Evolutionary conservation across 2,888 invertebrate genomes (phyloP), one percentile per base, ranked within the genome.

Genomic region (Parapristionchus giblindavisi): DNA sequence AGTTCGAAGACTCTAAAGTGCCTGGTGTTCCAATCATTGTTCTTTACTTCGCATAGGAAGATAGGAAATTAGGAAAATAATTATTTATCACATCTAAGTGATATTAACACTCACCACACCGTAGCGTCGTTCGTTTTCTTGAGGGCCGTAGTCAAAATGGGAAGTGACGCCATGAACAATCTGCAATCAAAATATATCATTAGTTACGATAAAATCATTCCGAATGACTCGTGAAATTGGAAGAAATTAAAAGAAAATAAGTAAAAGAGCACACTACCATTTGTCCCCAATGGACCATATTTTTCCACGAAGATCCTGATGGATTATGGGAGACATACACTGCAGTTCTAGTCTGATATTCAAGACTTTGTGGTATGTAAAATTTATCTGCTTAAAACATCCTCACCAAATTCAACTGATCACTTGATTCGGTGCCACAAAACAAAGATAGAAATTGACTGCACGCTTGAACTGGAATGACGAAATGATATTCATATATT

Each of bases 281-380:
- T n/a, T 21, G 34, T 51, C 1, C 51, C 87, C 89, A 90, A 79
- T 90, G 90, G 21, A 89, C 82, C 54, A 90, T 82, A 79, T 90
- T 89, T 78, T 87, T 83, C 0, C 88, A 85, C 11, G 90, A 90
- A 6, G 89, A 89, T 4, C 89, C 90, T 11, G 89, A 89, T 1
- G 90, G 90, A 63, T 85, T 84, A 76, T 89, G 88, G 38, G 85
- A 80, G 14, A 88, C 79, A 77, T 89, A 90, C 2, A 90, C 89
- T 14, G 89, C 89, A 27, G 90, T 79, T 14, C 90, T 87, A 43
- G 88, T 89, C 89, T 89, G 83, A 75, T 79, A 79, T 32, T 6
- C 11, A 60, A 32, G n/a, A n/a, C n/a, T n/a, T n/a, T n/a, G n/a
- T n/a, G n/a, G n/a, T 27, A 34, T 32, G 8, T 60, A 60, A 34